These are phyloP conservation scores for Leucophenga montana DNA, from an alignment of 2,888 invertebrate genomes.

Conservation along the genomic window DNA sequence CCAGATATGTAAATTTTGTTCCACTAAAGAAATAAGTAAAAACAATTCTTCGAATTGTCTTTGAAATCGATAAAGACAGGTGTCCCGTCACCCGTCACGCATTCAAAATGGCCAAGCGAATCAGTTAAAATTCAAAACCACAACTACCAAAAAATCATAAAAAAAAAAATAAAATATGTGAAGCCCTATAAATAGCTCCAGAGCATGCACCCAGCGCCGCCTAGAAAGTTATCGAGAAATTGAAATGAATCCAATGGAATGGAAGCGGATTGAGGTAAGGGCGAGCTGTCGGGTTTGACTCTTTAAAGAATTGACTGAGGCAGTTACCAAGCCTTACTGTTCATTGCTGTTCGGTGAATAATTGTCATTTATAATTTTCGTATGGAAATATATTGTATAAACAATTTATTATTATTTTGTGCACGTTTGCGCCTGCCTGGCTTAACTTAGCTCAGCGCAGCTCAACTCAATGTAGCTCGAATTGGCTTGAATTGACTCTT, in stretches of 20 bases:
- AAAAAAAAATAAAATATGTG: neutral
- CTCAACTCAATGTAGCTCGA: too few relatives aligned
- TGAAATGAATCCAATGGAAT: neutral
- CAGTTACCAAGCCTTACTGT: neutral
- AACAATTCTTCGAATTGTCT: slow-evolving; percentile 57
- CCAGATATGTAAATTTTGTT: slow-evolving; percentile 70
- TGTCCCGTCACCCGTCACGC: slow-evolving; percentile 38
- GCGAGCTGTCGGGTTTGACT: neutral
- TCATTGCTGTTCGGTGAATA: slow-evolving; percentile 2
- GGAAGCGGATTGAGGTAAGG: neutral
- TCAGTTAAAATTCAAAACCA: slow-evolving; percentile 56
- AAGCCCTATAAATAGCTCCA: slow-evolving; percentile 5
- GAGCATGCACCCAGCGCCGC: neutral
- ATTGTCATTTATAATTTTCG: slow-evolving; percentile 19
- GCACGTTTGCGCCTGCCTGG: slow-evolving; percentile 16
- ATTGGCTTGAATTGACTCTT: slow-evolving; percentile 40
- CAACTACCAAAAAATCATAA: slow-evolving; percentile 53
- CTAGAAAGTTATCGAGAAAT: neutral
- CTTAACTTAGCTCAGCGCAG: too few relatives aligned
- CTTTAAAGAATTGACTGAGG: neutral
- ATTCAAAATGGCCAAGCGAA: slow-evolving; percentile 23
- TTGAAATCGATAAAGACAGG: slow-evolving; percentile 39
- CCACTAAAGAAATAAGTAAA: slow-evolving; percentile 38
- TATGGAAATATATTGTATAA: slow-evolving; percentile 20
- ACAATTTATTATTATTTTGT: slow-evolving; percentile 20